phyloP scores from a whole-genome alignment of 2,113 vertebrate species.

The Uropsilus gracilis region DNA sequence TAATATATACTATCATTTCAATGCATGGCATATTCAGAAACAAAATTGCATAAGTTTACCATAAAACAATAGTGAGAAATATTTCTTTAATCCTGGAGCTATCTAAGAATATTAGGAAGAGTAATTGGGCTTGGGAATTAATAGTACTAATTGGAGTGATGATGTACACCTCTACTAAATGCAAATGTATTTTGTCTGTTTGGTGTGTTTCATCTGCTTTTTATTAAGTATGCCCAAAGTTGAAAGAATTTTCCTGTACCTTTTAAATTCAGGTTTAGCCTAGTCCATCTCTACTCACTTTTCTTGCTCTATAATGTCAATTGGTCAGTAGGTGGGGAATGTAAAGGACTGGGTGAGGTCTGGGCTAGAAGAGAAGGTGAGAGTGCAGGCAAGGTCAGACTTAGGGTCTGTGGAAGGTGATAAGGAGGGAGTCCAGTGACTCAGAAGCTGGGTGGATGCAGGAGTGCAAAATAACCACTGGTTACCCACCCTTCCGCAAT shows the following conservation, averaged over 20 bases:
- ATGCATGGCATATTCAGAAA: background rate
- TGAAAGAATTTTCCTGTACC: background rate
- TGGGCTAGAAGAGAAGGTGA: background rate
- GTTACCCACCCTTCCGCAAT: slow-evolving; percentile 49
- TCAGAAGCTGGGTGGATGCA: slow-evolving; percentile 50
- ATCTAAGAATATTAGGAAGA: slow-evolving; percentile 29
- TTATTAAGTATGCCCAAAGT: background rate
- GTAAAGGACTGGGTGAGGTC: background rate
- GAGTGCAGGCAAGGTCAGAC: background rate
- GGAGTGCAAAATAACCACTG: background rate
- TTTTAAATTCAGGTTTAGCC: background rate
- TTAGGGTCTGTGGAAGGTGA: background rate
- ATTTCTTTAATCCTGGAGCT: slow-evolving; percentile 3
- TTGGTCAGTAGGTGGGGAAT: background rate
- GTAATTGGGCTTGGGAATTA: background rate
- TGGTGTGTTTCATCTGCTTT: background rate
- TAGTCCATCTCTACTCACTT: background rate
- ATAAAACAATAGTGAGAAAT: background rate
- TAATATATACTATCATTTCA: background rate
- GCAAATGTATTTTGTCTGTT: background rate
- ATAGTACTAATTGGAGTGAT: background rate
- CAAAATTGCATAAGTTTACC: slow-evolving; percentile 17
- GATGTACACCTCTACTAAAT: background rate
- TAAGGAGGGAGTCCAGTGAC: slow-evolving; percentile 25
- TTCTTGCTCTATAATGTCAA: background rate